Conservation (phyloP, 2,797 vertebrate genomes). For the Amazona ochrocephala region DNA sequence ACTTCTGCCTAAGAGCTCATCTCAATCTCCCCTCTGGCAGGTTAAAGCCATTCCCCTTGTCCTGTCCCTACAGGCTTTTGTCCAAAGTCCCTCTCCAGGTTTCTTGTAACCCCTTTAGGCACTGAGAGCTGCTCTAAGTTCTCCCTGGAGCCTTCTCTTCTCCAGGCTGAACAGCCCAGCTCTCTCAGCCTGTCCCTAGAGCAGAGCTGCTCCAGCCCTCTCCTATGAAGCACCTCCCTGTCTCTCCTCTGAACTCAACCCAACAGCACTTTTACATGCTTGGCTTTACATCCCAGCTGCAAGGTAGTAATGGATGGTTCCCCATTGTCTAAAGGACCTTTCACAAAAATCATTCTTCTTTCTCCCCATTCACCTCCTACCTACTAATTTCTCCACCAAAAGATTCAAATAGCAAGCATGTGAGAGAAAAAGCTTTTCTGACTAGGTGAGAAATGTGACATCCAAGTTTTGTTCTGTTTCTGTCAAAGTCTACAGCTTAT, state of each 20-base stretch:
- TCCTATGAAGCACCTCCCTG: background rate
- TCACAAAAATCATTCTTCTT: background rate
- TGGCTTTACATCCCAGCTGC: background rate
- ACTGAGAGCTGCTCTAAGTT: background rate
- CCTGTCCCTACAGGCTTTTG: background rate
- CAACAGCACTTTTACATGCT: background rate
- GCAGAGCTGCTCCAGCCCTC: background rate
- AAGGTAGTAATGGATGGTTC: background rate
- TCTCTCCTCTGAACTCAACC: background rate
- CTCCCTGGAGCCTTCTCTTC: background rate
- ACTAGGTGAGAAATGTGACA: background rate
- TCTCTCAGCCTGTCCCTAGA: background rate
- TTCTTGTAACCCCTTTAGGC: background rate
- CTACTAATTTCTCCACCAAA: background rate
- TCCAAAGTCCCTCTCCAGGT: background rate
- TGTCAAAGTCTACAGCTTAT: conserved; percentile 1
- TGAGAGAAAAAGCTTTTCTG: background rate
- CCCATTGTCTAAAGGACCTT: background rate
- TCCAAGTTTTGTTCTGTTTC: background rate
- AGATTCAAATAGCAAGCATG: background rate
- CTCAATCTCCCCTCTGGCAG: background rate
- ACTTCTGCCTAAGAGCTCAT: background rate
- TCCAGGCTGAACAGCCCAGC: background rate
- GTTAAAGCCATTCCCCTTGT: background rate
- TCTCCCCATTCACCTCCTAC: background rate